Percentiles rank a stretch among this genome's conserved stretches.
phyloP scores from a whole-genome alignment of 2,888 invertebrate species.

The Trypoxylon attenuatum region DNA sequence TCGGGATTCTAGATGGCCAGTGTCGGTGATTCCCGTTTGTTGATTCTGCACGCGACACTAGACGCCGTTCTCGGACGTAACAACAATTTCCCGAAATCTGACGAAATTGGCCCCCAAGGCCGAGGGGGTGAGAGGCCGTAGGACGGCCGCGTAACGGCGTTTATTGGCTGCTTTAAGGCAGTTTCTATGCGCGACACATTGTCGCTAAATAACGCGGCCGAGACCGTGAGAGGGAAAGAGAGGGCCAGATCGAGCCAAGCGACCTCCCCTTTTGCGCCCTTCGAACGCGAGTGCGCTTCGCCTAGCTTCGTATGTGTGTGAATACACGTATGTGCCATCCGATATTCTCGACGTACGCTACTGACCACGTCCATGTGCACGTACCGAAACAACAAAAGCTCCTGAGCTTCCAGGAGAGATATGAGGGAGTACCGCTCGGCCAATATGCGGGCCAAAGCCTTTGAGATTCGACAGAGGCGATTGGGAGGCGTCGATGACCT shows the following conservation, averaged over 20 bases:
- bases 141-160: conserved; percentile 67
- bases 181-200: conserved; percentile 76
- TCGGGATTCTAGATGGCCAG: conserved; percentile 25
- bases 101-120: conserved; percentile 71
- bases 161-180: conserved; percentile 75
- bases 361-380: conserved; percentile 14
- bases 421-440: conserved; percentile 43
- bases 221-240: too few relatives aligned
- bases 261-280: conserved; percentile 16
- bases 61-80: conserved; percentile 66
- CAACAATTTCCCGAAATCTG: conserved; percentile 75
- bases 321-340: conserved; percentile 6
- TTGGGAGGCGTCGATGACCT: conserved; percentile 45
- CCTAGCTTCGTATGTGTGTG: background rate
- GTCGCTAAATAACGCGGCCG: conserved; percentile 72
- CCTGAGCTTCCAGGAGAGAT: conserved; percentile 38
- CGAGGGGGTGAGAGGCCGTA: conserved; percentile 32
- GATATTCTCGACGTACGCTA: conserved; percentile 20
- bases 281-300: conserved; percentile 14
- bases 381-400: conserved; percentile 44
- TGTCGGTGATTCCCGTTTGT: conserved; percentile 54
- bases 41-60: conserved; percentile 66
- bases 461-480: conserved; percentile 54
- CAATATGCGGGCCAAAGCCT: conserved; percentile 61
- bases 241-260: background rate